These are phyloP conservation scores for Desmodus rotundus DNA, from an alignment of 2,113 vertebrate species.

Conservation along the genomic window DNA sequence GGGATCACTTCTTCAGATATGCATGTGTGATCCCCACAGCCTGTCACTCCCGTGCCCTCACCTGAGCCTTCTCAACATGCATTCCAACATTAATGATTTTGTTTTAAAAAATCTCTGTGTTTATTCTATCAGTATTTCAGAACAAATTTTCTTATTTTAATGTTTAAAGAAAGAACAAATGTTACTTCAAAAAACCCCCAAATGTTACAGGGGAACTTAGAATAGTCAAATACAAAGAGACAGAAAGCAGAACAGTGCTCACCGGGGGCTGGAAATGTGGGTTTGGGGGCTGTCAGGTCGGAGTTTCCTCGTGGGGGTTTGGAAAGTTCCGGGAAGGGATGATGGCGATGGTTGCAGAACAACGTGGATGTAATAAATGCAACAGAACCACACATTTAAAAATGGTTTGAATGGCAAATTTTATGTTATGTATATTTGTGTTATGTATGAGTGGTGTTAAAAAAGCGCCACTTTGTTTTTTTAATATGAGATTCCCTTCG, in stretches of 20 bases:
- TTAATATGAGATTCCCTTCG: background rate
- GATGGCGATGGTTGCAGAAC: background rate
- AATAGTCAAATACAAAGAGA: background rate
- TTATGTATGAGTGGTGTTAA: no score
- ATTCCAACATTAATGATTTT: background rate
- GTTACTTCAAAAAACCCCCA: background rate
- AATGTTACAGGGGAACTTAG: background rate
- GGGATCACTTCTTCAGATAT: background rate
- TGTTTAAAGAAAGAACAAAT: background rate
- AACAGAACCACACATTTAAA: background rate
- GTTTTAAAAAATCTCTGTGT: background rate
- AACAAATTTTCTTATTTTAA: conserved; percentile 15
- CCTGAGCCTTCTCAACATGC: background rate
- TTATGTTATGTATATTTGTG: background rate
- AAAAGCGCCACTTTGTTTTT: background rate
- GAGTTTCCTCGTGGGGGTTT: background rate
- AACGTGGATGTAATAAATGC: background rate
- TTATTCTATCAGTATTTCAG: background rate
- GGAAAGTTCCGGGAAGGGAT: background rate
- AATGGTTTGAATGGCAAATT: background rate
- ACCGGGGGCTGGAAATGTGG: no score
- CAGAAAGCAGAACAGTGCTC: background rate
- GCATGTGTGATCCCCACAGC: background rate
- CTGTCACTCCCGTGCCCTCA: background rate
- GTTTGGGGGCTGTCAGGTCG: background rate